Base-by-base conservation (phyloP, 1,140 invertebrate genomes). In the Hypothenemus hampei region DNA sequence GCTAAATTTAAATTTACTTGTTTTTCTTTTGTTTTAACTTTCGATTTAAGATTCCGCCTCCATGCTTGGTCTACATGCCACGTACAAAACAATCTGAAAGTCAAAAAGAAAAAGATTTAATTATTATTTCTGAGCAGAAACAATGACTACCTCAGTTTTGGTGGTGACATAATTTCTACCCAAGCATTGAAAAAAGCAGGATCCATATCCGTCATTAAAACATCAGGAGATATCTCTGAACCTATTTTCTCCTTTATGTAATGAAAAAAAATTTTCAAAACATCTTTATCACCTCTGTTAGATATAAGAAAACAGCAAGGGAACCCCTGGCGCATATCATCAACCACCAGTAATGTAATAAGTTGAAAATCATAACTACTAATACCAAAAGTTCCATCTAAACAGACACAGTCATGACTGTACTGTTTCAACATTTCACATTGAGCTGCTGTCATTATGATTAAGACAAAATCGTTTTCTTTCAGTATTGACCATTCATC, bases 151-250 rank as follows among this genome's bases (percentile, higher is more conserved):
- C n/a, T n/a, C n/a, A n/a, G n/a, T n/a, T n/a, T n/a, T n/a, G n/a
- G n/a, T n/a, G n/a, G n/a, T n/a, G n/a, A n/a, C 58, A 60, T 57
- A 15, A 60, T 29, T 20, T 31, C n/a, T n/a, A 29, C 15, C 59
- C 55, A 61, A 5, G 55, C 36, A 36, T 54, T 45, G 20, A 36
- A 57, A 39, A 33, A 48, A 44, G 29, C 11, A 41, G 29, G 13
- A 10, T 8, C 19, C 16, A 45, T 26, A 29, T 61, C 51, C 7
- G 57, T 55, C 57, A 59, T 61, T 26, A 61, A 59, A 19, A 55
- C 36, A 23, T 50, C 55, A n/a, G n/a, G n/a, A 8, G 56, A 4
- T 24, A 22, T n/a, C 7, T 58, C 20, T 5, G n/a, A 18, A 2
- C 20, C 15, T 2, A 23, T 49, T 39, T 31, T 26, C 15, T 10